Conservation (phyloP, 2,888 invertebrate species). For the Mythimna albipuncta region DNA sequence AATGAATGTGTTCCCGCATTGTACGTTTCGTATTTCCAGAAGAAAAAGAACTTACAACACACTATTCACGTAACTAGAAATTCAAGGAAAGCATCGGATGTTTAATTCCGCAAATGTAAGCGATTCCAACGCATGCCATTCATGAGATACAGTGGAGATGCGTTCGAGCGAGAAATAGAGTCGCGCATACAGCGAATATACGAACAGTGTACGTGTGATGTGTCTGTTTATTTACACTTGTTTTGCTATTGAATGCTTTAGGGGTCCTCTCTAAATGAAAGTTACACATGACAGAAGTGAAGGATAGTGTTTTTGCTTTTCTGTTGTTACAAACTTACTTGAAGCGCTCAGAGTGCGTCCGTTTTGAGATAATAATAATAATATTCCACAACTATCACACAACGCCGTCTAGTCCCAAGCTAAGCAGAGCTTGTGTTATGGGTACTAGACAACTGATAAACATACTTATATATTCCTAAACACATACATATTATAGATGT, state of each 20-base stretch:
- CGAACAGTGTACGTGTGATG: neutral
- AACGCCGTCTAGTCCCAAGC: too few relatives aligned
- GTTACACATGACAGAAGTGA: neutral
- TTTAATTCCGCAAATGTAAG: slow-evolving; percentile 39
- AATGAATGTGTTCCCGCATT: too few relatives aligned
- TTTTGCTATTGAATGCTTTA: neutral
- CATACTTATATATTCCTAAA: too few relatives aligned
- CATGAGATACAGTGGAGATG: slow-evolving; percentile 36
- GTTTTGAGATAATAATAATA: too few relatives aligned
- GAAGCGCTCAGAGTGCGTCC: neutral
- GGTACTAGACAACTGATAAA: too few relatives aligned
- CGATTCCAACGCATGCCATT: slow-evolving; percentile 32
- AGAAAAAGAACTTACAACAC: slow-evolving; percentile 1
- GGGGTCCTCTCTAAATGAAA: neutral
- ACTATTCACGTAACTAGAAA: slow-evolving; percentile 2
- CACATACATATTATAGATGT: too few relatives aligned
- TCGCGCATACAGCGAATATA: slow-evolving; percentile 1
- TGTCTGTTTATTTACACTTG: slow-evolving; percentile 14
- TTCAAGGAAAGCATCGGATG: slow-evolving; percentile 26
- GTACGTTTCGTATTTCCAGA: neutral
- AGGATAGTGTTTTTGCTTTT: neutral
- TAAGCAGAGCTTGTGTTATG: too few relatives aligned
- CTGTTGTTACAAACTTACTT: neutral
- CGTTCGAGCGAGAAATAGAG: slow-evolving; percentile 35
- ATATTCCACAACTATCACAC: too few relatives aligned